Percentiles rank a stretch among this genome's conserved stretches.
Conservation (phyloP, 2,888 invertebrate genomes). For the Agrochola lota region DNA sequence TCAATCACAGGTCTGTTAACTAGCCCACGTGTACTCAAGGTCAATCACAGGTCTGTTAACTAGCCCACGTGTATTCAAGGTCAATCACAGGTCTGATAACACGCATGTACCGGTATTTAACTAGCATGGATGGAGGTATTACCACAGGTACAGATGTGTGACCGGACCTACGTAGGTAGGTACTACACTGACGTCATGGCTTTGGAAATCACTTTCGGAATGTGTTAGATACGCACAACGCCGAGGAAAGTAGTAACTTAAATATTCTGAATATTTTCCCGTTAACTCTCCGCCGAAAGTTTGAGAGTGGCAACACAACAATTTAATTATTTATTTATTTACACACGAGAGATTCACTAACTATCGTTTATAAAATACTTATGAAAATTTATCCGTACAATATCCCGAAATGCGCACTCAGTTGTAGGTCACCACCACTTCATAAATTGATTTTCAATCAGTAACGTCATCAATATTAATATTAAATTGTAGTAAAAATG, state of each 20-base stretch:
- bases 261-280: not conserved
- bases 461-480: no score
- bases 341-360: no score
- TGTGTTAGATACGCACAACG: not conserved
- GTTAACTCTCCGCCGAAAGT: not conserved
- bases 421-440: not conserved
- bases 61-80: not conserved
- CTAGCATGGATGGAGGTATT: not conserved
- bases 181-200: not conserved
- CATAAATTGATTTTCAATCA: no score
- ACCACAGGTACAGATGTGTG: not conserved
- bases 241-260: not conserved
- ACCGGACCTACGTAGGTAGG: not conserved
- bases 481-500: no score
- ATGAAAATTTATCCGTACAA: not conserved
- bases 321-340: not conserved
- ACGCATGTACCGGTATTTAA: not conserved
- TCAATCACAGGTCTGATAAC: not conserved
- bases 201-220: conserved; percentile 8
- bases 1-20: not conserved
- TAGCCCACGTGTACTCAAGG: not conserved
- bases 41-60: not conserved
- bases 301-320: not conserved
- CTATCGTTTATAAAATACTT: no score
- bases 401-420: not conserved